Percentiles rank a stretch among this genome's conserved stretches.
Evolutionary conservation across 2,113 vertebrate species (phyloP).

Genomic region (Bambusicola thoracicus): DNA sequence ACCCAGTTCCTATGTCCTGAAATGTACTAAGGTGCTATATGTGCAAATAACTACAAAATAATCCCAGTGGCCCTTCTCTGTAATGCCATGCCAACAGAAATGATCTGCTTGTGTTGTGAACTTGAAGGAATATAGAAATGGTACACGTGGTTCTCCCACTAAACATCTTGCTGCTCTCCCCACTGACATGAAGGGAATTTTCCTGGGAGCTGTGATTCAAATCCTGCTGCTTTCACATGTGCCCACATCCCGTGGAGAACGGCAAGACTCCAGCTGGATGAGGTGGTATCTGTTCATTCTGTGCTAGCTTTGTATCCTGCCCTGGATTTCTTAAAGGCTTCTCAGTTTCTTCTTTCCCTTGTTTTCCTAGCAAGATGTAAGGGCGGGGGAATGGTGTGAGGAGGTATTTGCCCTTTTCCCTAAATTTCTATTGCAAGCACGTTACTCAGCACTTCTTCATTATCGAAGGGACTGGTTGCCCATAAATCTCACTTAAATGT

Average conservation of each 20-base stretch:
- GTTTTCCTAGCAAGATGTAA: not conserved
- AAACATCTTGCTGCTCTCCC: not conserved
- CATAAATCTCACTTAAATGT: constrained; percentile 35
- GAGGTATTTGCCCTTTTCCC: not conserved
- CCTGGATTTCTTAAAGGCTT: not conserved
- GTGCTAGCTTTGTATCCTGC: not conserved
- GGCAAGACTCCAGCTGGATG: not conserved
- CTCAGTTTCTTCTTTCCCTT: not conserved
- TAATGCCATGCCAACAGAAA: not conserved
- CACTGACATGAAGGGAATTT: not conserved
- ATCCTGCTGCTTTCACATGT: not conserved
- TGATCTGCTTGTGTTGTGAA: not conserved
- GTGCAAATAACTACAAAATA: not conserved
- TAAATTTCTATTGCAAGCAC: not conserved
- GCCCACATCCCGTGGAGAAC: not conserved
- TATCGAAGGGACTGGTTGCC: not conserved
- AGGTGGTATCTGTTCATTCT: not conserved
- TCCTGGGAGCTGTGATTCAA: not conserved
- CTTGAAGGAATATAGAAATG: not conserved
- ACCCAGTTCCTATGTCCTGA: not conserved
- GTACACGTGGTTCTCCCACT: not conserved
- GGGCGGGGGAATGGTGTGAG: not conserved
- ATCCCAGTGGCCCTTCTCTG: not conserved
- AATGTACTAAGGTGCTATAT: not conserved
- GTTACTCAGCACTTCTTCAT: not conserved